A percentile compares a stretch with the other conserved stretches of the same genome.
Conservation (phyloP, 2,797 vertebrate species). For the Chromis chromis region DNA sequence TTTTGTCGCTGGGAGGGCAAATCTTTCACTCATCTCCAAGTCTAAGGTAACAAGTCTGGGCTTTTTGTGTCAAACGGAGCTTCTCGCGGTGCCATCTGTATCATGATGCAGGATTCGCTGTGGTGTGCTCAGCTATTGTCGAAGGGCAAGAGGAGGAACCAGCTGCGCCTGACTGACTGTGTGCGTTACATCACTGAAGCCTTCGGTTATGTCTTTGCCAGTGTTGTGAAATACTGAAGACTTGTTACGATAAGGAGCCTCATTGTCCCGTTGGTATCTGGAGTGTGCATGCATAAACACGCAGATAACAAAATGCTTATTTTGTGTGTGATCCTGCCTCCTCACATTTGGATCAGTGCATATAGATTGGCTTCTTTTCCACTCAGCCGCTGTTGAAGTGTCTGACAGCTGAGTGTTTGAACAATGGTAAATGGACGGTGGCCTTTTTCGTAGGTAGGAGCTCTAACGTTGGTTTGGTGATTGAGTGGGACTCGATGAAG, state of each 20-base stretch:
- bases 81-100: constrained; percentile 10
- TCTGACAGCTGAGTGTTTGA: constrained; percentile 34
- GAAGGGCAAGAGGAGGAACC: constrained; percentile 11
- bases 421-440: constrained; percentile 17
- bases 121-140: constrained; percentile 22
- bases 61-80: constrained; percentile 25
- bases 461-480: constrained; percentile 29
- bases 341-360: constrained; percentile 42
- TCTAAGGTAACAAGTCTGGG: constrained; percentile 20
- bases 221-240: constrained; percentile 44
- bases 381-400: constrained; percentile 17
- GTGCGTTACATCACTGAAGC: constrained; percentile 46
- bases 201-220: constrained; percentile 46
- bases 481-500: constrained; percentile 12
- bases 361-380: constrained; percentile 36
- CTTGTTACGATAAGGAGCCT: constrained; percentile 53
- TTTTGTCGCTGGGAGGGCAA: constrained; percentile 19
- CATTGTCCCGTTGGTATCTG: constrained; percentile 49
- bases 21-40: constrained; percentile 6
- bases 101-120: neutral
- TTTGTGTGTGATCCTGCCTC: constrained; percentile 49
- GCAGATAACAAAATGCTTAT: constrained; percentile 47
- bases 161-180: constrained; percentile 23
- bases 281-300: constrained; percentile 45
- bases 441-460: constrained; percentile 27